Conservation (phyloP, 2,888 invertebrate species). For the Tiliacea citrago region DNA sequence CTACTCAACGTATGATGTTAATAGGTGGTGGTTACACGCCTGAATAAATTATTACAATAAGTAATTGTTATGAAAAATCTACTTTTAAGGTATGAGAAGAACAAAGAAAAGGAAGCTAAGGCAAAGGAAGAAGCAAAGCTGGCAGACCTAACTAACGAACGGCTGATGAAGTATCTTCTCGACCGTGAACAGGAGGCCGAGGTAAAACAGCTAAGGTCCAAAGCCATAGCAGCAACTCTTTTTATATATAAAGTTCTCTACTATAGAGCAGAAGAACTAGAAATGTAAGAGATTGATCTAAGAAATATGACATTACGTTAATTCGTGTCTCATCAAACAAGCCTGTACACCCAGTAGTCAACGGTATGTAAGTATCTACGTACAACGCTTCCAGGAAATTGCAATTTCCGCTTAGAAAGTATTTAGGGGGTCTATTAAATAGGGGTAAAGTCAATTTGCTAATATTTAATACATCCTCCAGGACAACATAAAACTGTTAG, state of each 20-base stretch:
- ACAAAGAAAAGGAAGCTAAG: constrained; percentile 58
- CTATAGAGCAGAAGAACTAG: background rate
- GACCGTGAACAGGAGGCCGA: constrained; percentile 64
- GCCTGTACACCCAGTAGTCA: background rate
- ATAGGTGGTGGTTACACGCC: background rate
- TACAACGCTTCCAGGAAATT: background rate
- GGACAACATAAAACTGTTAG: constrained; percentile 62
- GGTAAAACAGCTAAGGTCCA: constrained; percentile 34
- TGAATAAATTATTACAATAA: background rate
- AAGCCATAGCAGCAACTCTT: background rate
- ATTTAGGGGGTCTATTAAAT: background rate
- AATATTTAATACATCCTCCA: background rate
- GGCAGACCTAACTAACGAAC: constrained; percentile 62
- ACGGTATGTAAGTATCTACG: background rate
- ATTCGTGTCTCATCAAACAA: background rate
- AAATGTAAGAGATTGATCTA: background rate
- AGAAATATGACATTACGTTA: background rate
- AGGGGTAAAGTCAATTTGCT: background rate
- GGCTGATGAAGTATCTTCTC: constrained; percentile 65
- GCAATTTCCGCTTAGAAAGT: background rate
- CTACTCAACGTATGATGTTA: background rate
- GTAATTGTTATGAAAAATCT: background rate
- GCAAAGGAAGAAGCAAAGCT: constrained; percentile 62
- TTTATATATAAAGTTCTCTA: background rate
- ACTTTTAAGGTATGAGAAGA: constrained; percentile 62